Evolutionary conservation across 2,888 invertebrate genomes (phyloP), one percentile per base, ranked within the genome.

Genomic region (Meiosimyza platycephala): DNA sequence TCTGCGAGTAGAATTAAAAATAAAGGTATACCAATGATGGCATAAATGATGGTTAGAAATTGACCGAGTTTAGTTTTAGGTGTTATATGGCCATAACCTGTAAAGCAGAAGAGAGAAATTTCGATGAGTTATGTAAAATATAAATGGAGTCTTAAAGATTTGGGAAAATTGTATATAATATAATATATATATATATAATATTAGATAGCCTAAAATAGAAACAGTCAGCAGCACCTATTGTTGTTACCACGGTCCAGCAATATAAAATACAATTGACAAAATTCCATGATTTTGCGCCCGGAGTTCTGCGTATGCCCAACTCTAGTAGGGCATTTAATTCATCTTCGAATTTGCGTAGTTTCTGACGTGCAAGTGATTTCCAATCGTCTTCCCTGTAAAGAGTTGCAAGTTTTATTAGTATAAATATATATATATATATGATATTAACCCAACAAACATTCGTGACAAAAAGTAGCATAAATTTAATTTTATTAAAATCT

Each of bases 81-180:
- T 64, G 95, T 93, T 80, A 99, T 95, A 86, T 99, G 97, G 75
- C 99, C 98, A 88, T 99, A 99, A 82, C 98, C 98, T 98, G 89
- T 57, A 12, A n/a, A 57, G 54, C 40, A 62, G 22, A 65, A 28
- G 64, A 59, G 40, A 16, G 7, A 60, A 51, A 15, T 5, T 51
- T 47, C 9, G 12, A 6, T 59, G 11, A 28, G 48, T n/a, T 47
- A 50, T 40, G 1, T 40, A 9, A 3, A 9, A 40, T 40, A 40
- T 9, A 7, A 2, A 28, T 28, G 28, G 3, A 28, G 28, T 28
- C 28, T 28, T 28, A 28, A 4, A 4, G 52, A 52, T 3, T 16
- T 3, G 3, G 2, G n/a, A 52, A 52, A 52, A 16, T 16, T 52
- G n/a, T 15, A 3, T 4, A n/a, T 52, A 15, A 52, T 54, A 11